A percentile compares a stretch with the other conserved stretches of the same genome.
phyloP scores from a whole-genome alignment of 1,140 invertebrate species.

The Microvelia longipes region DNA sequence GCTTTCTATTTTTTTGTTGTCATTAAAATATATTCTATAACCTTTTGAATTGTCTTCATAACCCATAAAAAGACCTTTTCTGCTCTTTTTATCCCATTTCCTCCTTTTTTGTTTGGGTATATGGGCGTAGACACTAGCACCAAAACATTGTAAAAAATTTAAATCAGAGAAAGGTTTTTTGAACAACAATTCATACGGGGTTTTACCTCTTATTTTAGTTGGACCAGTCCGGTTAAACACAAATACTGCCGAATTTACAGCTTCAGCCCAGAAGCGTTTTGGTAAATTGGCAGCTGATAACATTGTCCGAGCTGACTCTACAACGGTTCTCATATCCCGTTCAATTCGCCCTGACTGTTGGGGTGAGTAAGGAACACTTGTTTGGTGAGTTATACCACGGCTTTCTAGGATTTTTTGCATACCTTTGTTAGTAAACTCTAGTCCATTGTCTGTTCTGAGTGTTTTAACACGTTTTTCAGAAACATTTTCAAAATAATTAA shows the following conservation, averaged over 20 bases:
- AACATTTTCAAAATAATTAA: background rate
- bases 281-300: background rate
- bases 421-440: background rate
- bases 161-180: constrained; percentile 14
- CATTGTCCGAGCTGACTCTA: background rate
- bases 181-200: constrained; percentile 20
- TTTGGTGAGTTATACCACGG: background rate
- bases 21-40: background rate
- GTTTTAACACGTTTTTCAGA: background rate
- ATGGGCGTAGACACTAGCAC: constrained; percentile 18
- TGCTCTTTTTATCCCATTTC: constrained; percentile 21
- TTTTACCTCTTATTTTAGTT: constrained; percentile 7
- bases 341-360: background rate
- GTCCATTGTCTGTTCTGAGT: background rate
- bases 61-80: constrained; percentile 21
- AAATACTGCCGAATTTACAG: background rate
- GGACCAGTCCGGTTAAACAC: background rate
- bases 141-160: constrained; percentile 24
- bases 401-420: background rate
- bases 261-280: constrained; percentile 8
- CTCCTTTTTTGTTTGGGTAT: constrained; percentile 15
- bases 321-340: background rate
- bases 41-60: constrained; percentile 13
- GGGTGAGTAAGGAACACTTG: background rate
- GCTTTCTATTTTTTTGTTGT: background rate